Percentiles rank a stretch among this genome's conserved stretches.
Conservation (phyloP, 2,797 vertebrate species). For the Sebastes minor region DNA sequence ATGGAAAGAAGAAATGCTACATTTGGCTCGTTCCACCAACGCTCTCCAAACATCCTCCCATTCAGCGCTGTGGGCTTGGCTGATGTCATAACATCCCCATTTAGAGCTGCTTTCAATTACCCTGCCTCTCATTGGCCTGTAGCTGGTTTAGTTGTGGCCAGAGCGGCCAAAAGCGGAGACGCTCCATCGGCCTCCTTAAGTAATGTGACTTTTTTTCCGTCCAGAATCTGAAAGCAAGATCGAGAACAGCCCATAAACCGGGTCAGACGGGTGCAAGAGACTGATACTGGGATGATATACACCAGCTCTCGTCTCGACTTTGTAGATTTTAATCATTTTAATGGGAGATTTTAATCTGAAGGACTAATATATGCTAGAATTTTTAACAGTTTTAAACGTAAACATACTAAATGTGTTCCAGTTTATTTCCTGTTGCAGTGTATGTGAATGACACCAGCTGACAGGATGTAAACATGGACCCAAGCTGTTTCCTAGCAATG, state of each 20-base stretch:
- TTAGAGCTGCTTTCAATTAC: slow-evolving; percentile 68
- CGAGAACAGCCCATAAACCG: not conserved
- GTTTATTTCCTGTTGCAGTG: too few species aligned
- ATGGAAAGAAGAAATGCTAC: slow-evolving; percentile 34
- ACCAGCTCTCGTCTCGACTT: not conserved
- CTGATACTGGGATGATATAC: not conserved
- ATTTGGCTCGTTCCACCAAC: slow-evolving; percentile 34
- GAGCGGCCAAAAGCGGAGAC: slow-evolving; percentile 28
- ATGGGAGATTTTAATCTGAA: not conserved
- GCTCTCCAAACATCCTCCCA: slow-evolving; percentile 46
- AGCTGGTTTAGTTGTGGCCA: slow-evolving; percentile 44
- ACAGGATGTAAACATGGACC: too few species aligned
- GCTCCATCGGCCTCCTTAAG: slow-evolving; percentile 17
- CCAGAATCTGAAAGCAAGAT: slow-evolving; percentile 12
- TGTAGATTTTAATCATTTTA: not conserved
- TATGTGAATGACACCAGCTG: too few species aligned
- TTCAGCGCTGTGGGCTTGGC: slow-evolving; percentile 47
- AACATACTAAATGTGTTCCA: too few species aligned
- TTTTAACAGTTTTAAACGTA: too few species aligned
- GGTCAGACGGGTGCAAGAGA: not conserved
- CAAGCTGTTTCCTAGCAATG: too few species aligned
- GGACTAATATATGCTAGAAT: not conserved
- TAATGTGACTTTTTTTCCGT: slow-evolving; percentile 43
- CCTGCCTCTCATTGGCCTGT: slow-evolving; percentile 57
- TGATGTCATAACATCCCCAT: slow-evolving; percentile 54